These are phyloP conservation scores for Notothenia rossii DNA, from an alignment of 2,113 vertebrate genomes.

Conservation along the genomic window DNA sequence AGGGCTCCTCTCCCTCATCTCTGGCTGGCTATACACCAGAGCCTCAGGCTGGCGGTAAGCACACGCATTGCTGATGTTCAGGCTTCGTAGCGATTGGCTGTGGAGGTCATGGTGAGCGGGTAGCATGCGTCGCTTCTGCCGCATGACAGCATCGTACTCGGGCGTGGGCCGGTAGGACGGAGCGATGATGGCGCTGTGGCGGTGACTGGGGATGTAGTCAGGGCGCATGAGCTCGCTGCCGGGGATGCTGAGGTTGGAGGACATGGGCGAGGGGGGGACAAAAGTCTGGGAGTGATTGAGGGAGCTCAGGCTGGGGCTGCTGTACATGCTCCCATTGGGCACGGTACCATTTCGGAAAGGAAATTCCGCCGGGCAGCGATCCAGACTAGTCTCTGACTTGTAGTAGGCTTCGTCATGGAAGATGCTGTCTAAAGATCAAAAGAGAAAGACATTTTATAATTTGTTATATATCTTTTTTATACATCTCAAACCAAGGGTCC, in stretches of 20 bases:
- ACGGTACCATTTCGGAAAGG: slow-evolving; percentile 91
- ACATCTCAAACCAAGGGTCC: neutral
- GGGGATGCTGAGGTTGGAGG: slow-evolving; percentile 95
- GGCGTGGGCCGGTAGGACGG: slow-evolving; percentile 96
- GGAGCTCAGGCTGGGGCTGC: slow-evolving; percentile 93
- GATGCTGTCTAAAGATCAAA: slow-evolving; percentile 89
- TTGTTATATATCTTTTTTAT: too few species aligned
- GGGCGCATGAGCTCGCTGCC: slow-evolving; percentile 94
- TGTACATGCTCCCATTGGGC: slow-evolving; percentile 95
- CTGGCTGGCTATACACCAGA: slow-evolving; percentile 96
- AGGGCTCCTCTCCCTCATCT: slow-evolving; percentile 90
- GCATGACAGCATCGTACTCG: slow-evolving; percentile 96
- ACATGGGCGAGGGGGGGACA: slow-evolving; percentile 92
- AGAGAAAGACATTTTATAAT: neutral
- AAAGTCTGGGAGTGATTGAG: slow-evolving; percentile 95
- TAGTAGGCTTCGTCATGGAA: slow-evolving; percentile 94
- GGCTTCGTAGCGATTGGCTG: slow-evolving; percentile 95
- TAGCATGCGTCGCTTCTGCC: slow-evolving; percentile 90
- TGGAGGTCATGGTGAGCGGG: slow-evolving; percentile 89
- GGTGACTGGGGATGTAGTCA: slow-evolving; percentile 94
- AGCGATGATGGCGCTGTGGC: slow-evolving; percentile 95
- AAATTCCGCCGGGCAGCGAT: slow-evolving; percentile 87
- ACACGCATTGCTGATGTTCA: slow-evolving; percentile 93
- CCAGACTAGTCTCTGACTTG: slow-evolving; percentile 95
- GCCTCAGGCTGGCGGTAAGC: slow-evolving; percentile 93